These are phyloP conservation scores for Chascanopsetta lugubris DNA, from an alignment of 2,113 vertebrate genomes.

Conservation along the genomic window DNA sequence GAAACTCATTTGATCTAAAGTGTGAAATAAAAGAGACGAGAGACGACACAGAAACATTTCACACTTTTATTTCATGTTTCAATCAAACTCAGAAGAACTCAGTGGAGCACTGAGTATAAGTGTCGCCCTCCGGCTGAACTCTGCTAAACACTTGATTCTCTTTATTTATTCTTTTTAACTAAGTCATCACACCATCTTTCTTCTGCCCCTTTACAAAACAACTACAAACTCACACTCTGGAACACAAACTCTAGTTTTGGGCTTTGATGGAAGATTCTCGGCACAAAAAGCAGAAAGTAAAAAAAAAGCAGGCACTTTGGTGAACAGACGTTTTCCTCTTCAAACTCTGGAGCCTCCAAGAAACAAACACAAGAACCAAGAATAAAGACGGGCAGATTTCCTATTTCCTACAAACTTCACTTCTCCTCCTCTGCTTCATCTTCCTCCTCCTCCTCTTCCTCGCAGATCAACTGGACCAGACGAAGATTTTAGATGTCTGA, in stretches of 20 bases:
- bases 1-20: too few species aligned
- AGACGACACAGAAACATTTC: not conserved
- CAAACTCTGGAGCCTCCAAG: not conserved
- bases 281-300: not conserved
- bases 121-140: too few species aligned
- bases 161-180: not conserved
- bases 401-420: not conserved
- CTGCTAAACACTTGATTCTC: not conserved
- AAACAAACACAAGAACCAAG: not conserved
- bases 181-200: not conserved
- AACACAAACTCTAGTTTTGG: not conserved
- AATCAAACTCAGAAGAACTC: not conserved
- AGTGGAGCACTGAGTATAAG: not conserved
- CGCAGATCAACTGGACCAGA: slow-evolving; percentile 9
- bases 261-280: not conserved
- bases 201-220: not conserved
- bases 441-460: not conserved
- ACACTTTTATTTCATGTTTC: slow-evolving; percentile 32
- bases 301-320: not conserved
- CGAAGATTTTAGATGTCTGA: not conserved
- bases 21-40: too few species aligned
- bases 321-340: not conserved
- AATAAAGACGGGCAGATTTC: not conserved
- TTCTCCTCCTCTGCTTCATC: not conserved
- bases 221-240: not conserved